These are phyloP conservation scores for Oryzias curvinotus DNA, from an alignment of 2,113 vertebrate species.

Conservation along the genomic window DNA sequence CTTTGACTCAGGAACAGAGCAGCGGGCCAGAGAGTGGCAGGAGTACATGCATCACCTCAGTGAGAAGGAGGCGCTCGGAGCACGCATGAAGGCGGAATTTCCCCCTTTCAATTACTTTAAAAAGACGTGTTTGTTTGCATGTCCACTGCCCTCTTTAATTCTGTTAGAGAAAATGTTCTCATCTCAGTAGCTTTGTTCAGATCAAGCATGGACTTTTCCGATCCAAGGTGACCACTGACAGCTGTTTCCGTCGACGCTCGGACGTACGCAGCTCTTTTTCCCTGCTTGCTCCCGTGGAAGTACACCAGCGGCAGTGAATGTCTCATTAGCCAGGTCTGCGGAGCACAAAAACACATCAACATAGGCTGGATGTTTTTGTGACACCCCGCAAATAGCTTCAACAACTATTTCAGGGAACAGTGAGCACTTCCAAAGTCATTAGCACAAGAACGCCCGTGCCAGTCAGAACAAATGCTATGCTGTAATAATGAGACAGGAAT, in stretches of 20 bases:
- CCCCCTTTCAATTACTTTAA: too few relatives aligned
- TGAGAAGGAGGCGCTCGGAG: too few relatives aligned
- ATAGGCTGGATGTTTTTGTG: conserved; percentile 42
- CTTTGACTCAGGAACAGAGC: too few relatives aligned
- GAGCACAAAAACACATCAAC: conserved; percentile 38
- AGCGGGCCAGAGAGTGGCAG: too few relatives aligned
- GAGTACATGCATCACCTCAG: too few relatives aligned
- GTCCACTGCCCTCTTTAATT: too few relatives aligned
- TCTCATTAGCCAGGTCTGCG: conserved; percentile 41
- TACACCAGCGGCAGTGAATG: conserved; percentile 13
- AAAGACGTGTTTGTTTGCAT: too few relatives aligned
- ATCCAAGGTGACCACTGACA: conserved; percentile 17
- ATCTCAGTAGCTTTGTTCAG: background rate
- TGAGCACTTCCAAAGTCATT: conserved; percentile 38
- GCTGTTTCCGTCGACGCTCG: background rate
- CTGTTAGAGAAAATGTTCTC: background rate
- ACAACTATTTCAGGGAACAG: conserved; percentile 35
- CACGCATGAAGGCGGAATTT: too few relatives aligned
- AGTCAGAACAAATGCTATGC: conserved; percentile 23
- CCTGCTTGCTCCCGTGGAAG: conserved; percentile 15
- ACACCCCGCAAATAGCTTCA: conserved; percentile 48
- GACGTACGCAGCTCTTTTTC: conserved; percentile 7
- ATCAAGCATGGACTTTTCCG: background rate
- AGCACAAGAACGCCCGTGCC: conserved; percentile 27
- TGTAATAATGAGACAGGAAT: conserved; percentile 31